A percentile compares a stretch with the other conserved stretches of the same genome.
Evolutionary conservation across 2,888 invertebrate species (phyloP).

Genomic region (Meteorus cinctellus): DNA sequence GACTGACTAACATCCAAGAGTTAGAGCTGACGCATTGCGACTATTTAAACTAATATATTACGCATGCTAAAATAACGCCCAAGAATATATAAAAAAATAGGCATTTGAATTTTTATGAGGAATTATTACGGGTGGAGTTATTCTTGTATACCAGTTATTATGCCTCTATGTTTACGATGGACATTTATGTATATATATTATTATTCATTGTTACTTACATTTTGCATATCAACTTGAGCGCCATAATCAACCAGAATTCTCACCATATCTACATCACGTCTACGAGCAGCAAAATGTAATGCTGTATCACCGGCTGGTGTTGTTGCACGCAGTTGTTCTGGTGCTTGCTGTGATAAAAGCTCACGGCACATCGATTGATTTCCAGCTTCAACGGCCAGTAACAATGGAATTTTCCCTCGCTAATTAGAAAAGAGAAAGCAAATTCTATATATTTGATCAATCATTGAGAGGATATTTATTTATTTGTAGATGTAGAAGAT

Average conservation of each 20-base stretch:
- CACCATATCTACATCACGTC: slow-evolving; percentile 94
- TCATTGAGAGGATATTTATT: background rate
- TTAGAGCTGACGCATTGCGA: slow-evolving; percentile 60
- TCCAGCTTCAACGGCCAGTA: slow-evolving; percentile 94
- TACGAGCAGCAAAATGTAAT: slow-evolving; percentile 94
- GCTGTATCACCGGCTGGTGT: slow-evolving; percentile 94
- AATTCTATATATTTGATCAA: background rate
- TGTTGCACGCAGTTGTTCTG: slow-evolving; percentile 89
- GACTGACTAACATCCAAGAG: slow-evolving; percentile 42
- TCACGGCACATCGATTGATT: slow-evolving; percentile 97
- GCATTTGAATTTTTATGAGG: slow-evolving; percentile 56
- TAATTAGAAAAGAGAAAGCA: slow-evolving; percentile 73
- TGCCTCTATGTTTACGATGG: background rate
- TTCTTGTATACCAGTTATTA: background rate
- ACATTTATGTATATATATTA: background rate
- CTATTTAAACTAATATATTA: slow-evolving; percentile 61
- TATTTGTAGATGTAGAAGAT: background rate
- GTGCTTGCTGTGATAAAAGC: slow-evolving; percentile 89
- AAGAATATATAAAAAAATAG: slow-evolving; percentile 49
- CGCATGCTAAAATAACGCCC: slow-evolving; percentile 57
- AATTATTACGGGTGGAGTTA: background rate
- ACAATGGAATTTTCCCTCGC: slow-evolving; percentile 94
- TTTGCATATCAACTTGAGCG: slow-evolving; percentile 92
- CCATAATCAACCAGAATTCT: slow-evolving; percentile 94
- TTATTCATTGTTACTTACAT: slow-evolving; percentile 75